Evolutionary conservation across 2,113 vertebrate genomes (phyloP).

Genomic region (Apodemus speciosus): DNA sequence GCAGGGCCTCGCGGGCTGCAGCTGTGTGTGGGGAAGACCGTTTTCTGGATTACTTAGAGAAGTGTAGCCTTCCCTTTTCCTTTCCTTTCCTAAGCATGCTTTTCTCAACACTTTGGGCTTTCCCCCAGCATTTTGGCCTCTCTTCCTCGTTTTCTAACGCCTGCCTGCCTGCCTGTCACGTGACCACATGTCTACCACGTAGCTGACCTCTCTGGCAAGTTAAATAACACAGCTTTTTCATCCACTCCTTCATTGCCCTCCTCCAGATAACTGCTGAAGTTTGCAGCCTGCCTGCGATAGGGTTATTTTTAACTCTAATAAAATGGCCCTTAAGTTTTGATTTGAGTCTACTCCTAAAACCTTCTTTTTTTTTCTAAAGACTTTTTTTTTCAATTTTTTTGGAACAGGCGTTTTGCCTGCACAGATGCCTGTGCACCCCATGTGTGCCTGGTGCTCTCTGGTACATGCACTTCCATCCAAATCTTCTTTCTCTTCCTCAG

Average conservation of each 20-base stretch:
- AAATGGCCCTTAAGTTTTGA: not conserved
- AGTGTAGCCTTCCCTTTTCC: not conserved
- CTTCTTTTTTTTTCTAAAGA: not conserved
- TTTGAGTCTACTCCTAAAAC: not conserved
- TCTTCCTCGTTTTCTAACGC: not conserved
- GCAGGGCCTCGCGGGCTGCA: not conserved
- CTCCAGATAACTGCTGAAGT: too few relatives aligned
- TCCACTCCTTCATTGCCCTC: not conserved
- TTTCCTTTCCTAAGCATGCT: not conserved
- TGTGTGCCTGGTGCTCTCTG: not conserved
- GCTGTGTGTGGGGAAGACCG: not conserved
- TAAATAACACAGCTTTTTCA: not conserved
- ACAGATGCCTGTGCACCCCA: not conserved
- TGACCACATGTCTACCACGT: not conserved
- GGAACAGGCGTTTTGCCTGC: not conserved
- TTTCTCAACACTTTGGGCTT: not conserved
- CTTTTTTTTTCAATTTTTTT: not conserved
- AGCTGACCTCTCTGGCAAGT: not conserved
- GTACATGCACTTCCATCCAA: not conserved
- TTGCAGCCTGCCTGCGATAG: not conserved
- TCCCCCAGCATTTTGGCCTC: not conserved
- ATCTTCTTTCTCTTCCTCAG: not conserved
- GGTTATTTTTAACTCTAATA: not conserved
- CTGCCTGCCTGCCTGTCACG: not conserved
- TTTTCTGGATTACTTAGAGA: not conserved